Conservation (phyloP, 1,140 invertebrate genomes). For the Lordiphosa collinella region DNA sequence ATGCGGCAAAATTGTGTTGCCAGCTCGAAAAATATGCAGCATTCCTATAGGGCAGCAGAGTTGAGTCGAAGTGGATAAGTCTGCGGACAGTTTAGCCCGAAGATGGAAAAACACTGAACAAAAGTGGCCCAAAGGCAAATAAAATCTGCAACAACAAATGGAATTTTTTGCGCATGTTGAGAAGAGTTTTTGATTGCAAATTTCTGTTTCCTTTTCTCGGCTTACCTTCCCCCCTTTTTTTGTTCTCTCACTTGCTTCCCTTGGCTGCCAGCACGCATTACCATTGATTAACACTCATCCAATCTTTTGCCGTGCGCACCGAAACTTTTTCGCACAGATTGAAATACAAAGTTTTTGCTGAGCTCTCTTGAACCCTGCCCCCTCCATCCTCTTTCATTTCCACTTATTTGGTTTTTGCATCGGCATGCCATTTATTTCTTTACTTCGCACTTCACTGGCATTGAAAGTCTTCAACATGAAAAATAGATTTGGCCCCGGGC, state of each 20-base stretch:
- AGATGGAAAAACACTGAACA: background rate
- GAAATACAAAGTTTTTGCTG: constrained; percentile 72
- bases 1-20: constrained; percentile 28
- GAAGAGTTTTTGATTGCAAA: constrained; percentile 67
- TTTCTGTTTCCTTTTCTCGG: constrained; percentile 52
- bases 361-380: constrained; percentile 29
- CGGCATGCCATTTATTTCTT: constrained; percentile 50
- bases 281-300: constrained; percentile 73
- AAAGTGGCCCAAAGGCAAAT: constrained; percentile 5
- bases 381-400: constrained; percentile 36
- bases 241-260: background rate
- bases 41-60: background rate
- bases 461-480: constrained; percentile 66
- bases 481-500: constrained; percentile 63
- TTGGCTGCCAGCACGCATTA: constrained; percentile 63
- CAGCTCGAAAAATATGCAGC: constrained; percentile 27
- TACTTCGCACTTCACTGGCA: constrained; percentile 43
- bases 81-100: constrained; percentile 17
- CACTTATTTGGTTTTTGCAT: constrained; percentile 56
- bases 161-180: constrained; percentile 19
- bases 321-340: constrained; percentile 72
- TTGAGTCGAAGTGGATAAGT: background rate
- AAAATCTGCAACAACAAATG: constrained; percentile 6
- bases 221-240: background rate
- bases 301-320: constrained; percentile 44